A percentile compares a stretch with the other conserved stretches of the same genome.
Conservation (phyloP, 2,888 invertebrate species). For the Octodonta nipae region DNA sequence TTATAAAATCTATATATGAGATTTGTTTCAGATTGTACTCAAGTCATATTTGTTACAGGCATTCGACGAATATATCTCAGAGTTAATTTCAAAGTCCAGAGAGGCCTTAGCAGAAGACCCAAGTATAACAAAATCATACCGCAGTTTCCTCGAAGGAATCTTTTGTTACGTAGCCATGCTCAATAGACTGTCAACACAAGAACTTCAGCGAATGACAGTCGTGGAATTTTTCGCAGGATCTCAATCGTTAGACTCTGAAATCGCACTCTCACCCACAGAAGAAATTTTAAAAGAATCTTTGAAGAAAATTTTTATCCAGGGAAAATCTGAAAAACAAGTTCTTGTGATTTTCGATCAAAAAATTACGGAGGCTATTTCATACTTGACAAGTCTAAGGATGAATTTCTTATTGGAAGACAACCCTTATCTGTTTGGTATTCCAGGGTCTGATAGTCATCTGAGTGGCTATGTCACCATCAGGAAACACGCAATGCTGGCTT, state of each 20-base stretch:
- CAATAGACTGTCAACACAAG: not conserved
- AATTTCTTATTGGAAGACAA: not conserved
- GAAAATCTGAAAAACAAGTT: not conserved
- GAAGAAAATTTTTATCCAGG: not conserved
- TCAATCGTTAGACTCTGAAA: not conserved
- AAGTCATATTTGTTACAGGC: not conserved
- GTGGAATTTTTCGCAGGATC: not conserved
- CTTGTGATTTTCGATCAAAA: not conserved
- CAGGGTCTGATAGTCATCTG: not conserved
- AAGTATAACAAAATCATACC: not conserved
- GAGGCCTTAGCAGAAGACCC: not conserved
- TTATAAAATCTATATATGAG: too few relatives aligned
- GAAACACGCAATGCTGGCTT: slow-evolving; percentile 3
- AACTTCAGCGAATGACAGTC: not conserved
- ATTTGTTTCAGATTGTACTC: not conserved
- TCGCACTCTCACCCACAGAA: not conserved
- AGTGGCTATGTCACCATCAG: not conserved
- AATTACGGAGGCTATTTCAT: not conserved
- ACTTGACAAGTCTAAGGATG: not conserved
- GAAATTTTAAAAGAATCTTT: not conserved
- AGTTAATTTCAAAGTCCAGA: not conserved
- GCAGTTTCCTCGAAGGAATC: not conserved
- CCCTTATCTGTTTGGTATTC: not conserved
- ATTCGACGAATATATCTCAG: not conserved
- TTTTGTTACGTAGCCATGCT: not conserved